Evolutionary conservation across 2,888 invertebrate species (phyloP).

Genomic region (Caenorhabditis sulstoni): DNA sequence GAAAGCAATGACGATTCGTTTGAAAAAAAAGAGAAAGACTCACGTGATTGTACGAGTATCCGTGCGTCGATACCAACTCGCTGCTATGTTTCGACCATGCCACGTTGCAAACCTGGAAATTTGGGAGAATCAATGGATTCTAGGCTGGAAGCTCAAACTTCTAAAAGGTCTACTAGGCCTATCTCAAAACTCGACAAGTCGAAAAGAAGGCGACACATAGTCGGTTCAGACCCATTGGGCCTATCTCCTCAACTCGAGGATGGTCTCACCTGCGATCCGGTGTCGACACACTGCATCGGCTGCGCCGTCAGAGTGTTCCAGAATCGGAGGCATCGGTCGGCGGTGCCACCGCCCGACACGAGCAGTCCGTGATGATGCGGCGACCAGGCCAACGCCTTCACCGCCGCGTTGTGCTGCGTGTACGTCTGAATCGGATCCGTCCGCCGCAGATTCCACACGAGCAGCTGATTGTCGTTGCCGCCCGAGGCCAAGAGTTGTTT

Average conservation of each 20-base stretch:
- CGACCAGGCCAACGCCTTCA: conserved; percentile 97
- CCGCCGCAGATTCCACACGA: conserved; percentile 92
- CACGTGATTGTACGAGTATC: conserved; percentile 95
- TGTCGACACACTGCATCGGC: conserved; percentile 98
- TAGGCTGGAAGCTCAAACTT: too few species aligned
- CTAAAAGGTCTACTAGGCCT: too few species aligned
- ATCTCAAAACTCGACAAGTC: not conserved
- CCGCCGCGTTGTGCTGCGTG: conserved; percentile 95
- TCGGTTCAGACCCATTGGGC: too few species aligned
- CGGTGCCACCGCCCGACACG: conserved; percentile 99
- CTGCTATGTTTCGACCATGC: conserved; percentile 99
- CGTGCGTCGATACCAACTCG: conserved; percentile 96
- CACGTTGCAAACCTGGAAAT: conserved; percentile 89
- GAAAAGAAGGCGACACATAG: conserved; percentile 86
- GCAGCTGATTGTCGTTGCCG: conserved; percentile 96
- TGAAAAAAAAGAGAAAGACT: conserved; percentile 10
- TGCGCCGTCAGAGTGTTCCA: conserved; percentile 99
- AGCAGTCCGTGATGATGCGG: conserved; percentile 97
- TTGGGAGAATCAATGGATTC: not conserved
- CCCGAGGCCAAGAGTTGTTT: conserved; percentile 97
- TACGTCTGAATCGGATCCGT: conserved; percentile 90
- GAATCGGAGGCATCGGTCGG: conserved; percentile 86
- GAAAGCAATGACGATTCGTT: not conserved
- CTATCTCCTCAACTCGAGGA: too few species aligned
- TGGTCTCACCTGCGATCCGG: conserved; percentile 94